Evolutionary conservation across 2,113 vertebrate genomes (phyloP), one percentile per base, ranked within the genome.

Genomic region (Eudyptes chrysolophus): DNA sequence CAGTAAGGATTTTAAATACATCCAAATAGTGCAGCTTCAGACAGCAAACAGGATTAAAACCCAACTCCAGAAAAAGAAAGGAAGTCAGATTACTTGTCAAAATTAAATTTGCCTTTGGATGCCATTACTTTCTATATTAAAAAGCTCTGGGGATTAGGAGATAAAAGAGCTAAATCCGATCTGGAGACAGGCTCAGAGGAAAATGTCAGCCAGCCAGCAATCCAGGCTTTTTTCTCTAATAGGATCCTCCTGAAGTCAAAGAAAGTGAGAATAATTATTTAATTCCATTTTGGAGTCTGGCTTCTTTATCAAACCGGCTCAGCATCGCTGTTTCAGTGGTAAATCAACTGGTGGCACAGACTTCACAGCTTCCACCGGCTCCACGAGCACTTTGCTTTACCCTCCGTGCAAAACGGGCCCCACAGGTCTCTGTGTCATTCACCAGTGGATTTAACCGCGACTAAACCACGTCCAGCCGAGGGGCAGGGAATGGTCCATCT

Each of bases 111-210:
- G 52, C 49, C 48, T 87, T 94, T 84, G 70, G 77, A 89, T 71
- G 62, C 84, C 92, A 60, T 83, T 91, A 96, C 90, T 90, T 64
- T 27, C 74, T 65, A 44, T 83, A 42, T 81, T 93, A 94, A 94
- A 90, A 94, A 82, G 77, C 96, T 91, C 85, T 7, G 79, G 93
- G 86, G 89, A 96, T 97, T 96, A 94, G 61, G 97, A 97, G 95
- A 94, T 95, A 93, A 95, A 96, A 84, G 77, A 61, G 25, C 44
- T 44, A 95, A 96, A 94, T 95, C 95, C 94, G 87, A 77, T 85
- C 74, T 75, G 70, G 78, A 94, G 89, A 90, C 96, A 80, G 51
- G 84, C 95, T 92, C 94, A 77, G 71, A 42, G 87, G 96, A 80
- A 96, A 90, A 92, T 69, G 80, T 72, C 84, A 97, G 95, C 36